Conservation (phyloP, 2,888 invertebrate genomes). For the Drosophila parthenogenetica region DNA sequence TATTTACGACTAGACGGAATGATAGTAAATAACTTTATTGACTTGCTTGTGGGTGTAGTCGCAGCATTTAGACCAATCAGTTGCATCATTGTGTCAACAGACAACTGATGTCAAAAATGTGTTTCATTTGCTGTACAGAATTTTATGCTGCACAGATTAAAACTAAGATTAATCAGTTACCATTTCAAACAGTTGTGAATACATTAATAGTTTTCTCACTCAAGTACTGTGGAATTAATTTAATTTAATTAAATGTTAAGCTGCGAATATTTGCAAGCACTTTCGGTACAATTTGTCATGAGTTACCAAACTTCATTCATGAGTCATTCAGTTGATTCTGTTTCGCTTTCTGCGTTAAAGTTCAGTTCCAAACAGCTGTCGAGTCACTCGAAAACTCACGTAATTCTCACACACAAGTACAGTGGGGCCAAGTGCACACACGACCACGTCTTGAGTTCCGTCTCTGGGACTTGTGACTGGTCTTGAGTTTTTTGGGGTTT, state of each 20-base stretch:
- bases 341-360: constrained; percentile 37
- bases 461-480: background rate
- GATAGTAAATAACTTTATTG: constrained; percentile 20
- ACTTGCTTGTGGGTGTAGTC: constrained; percentile 13
- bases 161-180: too few relatives aligned
- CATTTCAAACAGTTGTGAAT: too few relatives aligned
- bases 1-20: constrained; percentile 9
- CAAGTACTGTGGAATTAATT: background rate
- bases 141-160: background rate
- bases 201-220: background rate
- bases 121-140: background rate
- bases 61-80: constrained; percentile 7
- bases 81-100: constrained; percentile 8
- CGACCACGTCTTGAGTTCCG: constrained; percentile 4
- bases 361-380: constrained; percentile 26
- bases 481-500: background rate
- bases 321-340: constrained; percentile 44
- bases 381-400: constrained; percentile 40
- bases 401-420: constrained; percentile 25
- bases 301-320: constrained; percentile 23
- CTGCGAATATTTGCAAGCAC: background rate
- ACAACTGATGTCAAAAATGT: constrained; percentile 20
- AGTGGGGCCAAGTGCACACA: constrained; percentile 46
- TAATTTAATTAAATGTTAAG: background rate
- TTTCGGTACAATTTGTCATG: constrained; percentile 17